Base-by-base conservation (phyloP, 1,140 invertebrate species). In the Nymphalis io region DNA sequence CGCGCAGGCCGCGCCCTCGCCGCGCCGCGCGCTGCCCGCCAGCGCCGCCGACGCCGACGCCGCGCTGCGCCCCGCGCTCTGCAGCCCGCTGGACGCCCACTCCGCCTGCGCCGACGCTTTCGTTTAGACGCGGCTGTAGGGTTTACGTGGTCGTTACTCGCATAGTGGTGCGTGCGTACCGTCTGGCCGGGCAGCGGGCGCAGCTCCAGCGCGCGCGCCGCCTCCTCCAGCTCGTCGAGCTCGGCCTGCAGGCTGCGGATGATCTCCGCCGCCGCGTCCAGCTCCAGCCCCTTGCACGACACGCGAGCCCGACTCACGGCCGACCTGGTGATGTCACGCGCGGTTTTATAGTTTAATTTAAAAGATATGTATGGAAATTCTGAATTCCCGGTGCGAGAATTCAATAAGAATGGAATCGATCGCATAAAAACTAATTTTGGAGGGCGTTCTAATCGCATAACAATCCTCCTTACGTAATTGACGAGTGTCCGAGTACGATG, bases 161-260 rank as follows among this genome's bases (percentile, higher is more conserved):
- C n/a, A n/a, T n/a, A n/a, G n/a, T n/a, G n/a, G 13, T n/a, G 57
- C 11, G 57, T 15, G n/a, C 16, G 18, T 66, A 94, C 94, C 5
- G 95, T 97, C 88, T 98, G 97, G 46, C 96, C 97, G 0, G 98
- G 98, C 42, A 99, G 85, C 0, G 98, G 97, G 73, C 94, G 93
- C 16, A 99, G 89, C 44, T 94, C 93, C 2, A 95, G 94, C 0
- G 93, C 93, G 5, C 95, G 89, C 0, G 96, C 95, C 0, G 96
- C 95, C 70, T 94, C 93, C 67, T 95, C 94, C 68, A 98, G 95
- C 75, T 97, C 96, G 12, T 95, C 92, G 0, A 99, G 88, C 80
- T 99, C 97, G 46, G 94, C 94, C 81, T 97, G 95, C 27, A 99
- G 92, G 55, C 94, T 94, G 3, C 94, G 92, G 33, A 99, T 96